Evolutionary conservation across 2,888 invertebrate genomes (phyloP).

Genomic region (Minunthozetes semirufus): DNA sequence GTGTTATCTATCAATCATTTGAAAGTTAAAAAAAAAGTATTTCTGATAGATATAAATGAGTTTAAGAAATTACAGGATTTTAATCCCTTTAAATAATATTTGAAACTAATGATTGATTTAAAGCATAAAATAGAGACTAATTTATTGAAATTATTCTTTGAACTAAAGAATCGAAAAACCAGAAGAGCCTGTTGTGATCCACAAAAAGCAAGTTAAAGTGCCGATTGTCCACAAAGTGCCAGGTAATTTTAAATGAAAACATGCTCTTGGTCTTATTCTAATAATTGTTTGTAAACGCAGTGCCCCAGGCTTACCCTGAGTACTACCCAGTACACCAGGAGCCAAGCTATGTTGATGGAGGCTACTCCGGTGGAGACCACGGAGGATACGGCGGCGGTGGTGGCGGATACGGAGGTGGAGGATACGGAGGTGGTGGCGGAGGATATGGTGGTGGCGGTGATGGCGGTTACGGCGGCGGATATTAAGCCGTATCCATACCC

Average conservation of each 20-base stretch:
- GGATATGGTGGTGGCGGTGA: neutral
- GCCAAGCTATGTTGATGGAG: constrained; percentile 33
- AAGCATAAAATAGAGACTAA: neutral
- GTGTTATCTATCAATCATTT: too few species aligned
- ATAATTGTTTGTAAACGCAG: neutral
- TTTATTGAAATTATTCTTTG: neutral
- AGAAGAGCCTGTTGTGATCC: neutral
- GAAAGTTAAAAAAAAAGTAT: too few species aligned
- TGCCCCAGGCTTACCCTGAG: constrained; percentile 19
- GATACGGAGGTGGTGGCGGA: neutral
- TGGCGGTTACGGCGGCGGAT: neutral
- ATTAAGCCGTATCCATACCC: neutral
- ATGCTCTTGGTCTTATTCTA: neutral
- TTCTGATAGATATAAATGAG: too few species aligned
- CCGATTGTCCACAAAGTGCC: constrained; percentile 8
- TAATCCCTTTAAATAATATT: too few species aligned
- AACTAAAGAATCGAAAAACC: constrained; percentile 3
- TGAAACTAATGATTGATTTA: too few species aligned
- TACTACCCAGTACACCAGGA: constrained; percentile 27
- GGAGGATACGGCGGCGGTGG: neutral
- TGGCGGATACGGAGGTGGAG: too few species aligned
- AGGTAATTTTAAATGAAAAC: neutral
- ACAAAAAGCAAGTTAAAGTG: neutral
- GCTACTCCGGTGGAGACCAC: neutral
- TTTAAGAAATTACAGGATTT: too few species aligned